Evolutionary conservation across 1,140 invertebrate genomes (phyloP), one percentile per base, ranked within the genome.

Genomic region (Acromyrmex echinatior): DNA sequence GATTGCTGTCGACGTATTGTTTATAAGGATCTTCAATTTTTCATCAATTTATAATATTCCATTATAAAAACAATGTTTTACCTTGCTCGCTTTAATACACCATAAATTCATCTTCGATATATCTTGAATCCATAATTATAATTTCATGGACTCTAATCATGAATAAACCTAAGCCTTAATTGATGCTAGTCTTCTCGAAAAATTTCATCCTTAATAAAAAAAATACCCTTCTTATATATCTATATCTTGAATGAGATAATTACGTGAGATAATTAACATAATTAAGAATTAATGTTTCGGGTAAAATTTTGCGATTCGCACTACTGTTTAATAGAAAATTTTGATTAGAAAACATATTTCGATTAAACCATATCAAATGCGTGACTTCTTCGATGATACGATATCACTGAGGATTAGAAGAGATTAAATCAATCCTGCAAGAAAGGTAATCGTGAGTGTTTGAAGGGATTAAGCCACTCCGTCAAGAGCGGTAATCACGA

Each of bases 21-120:
- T 77, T 12, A 16, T 10, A 78, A 5, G 16, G 12, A 31, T 81
- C 16, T 45, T 56, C 9, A 81, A 71, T 58, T 81, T 71, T 71
- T 16, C 45, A 6, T 35, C 9, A 2, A 53, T 70, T 53, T 66
- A 25, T 21, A 21, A 21, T 56, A 21, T 56, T 25, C 9, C 16
- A 7, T 45, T 12, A 16, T 31, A 12, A 81, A 81, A 25, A 31
- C 25, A 56, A 5, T n/a, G 12, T 76, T 39, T 62, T 1, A 6
- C 0, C n/a, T 35, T 58, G 12, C 35, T 12, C 14, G 9, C 79
- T 73, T 82, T 82, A 82, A 82, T 25, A 70, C 18, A 31, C 18
- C 35, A 9, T 78, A 85, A 63, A 85, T 85, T 53, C 28, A 85
- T 65, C 25, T 25, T 9, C 45, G 28, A 6, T 65, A 65, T 77